Conservation (phyloP, 2,888 invertebrate species). For the Drosophila monieri region DNA sequence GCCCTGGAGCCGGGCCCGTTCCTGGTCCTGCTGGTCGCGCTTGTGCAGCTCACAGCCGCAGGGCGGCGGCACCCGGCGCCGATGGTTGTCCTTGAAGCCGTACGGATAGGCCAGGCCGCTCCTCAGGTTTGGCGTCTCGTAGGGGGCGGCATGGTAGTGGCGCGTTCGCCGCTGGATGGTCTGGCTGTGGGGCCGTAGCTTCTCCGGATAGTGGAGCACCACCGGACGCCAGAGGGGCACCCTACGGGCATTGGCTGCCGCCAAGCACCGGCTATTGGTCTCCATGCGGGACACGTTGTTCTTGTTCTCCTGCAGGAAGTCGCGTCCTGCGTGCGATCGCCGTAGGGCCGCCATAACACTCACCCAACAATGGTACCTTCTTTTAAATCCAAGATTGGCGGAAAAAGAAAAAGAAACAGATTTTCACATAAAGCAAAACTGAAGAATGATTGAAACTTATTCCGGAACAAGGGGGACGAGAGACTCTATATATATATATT, state of each 20-base stretch:
- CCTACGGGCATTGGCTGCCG: slow-evolving; percentile 13
- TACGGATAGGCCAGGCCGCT: slow-evolving; percentile 29
- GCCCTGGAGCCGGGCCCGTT: slow-evolving; percentile 13
- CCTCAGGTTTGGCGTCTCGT: slow-evolving; percentile 3
- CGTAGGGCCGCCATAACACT: neutral
- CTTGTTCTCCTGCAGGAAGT: slow-evolving; percentile 42
- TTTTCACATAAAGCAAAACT: neutral
- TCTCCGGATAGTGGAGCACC: slow-evolving; percentile 28
- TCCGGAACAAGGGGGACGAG: neutral
- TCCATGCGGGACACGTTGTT: slow-evolving; percentile 22
- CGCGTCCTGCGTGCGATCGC: slow-evolving; percentile 37
- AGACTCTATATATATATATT: neutral
- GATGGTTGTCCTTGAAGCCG: neutral
- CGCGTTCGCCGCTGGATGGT: neutral
- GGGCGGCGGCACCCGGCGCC: neutral
- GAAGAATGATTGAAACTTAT: slow-evolving; percentile 4
- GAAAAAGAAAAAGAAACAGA: neutral
- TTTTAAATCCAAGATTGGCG: neutral
- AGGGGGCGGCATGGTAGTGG: neutral
- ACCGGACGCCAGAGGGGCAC: slow-evolving; percentile 43
- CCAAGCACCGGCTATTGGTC: slow-evolving; percentile 10
- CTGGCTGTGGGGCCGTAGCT: slow-evolving; percentile 11
- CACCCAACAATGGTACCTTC: neutral
- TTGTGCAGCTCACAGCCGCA: neutral
- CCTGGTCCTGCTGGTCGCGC: neutral